A percentile compares a stretch with the other conserved stretches of the same genome.
Conservation (phyloP, 2,113 vertebrate species). For the Dicaeum eximium region DNA sequence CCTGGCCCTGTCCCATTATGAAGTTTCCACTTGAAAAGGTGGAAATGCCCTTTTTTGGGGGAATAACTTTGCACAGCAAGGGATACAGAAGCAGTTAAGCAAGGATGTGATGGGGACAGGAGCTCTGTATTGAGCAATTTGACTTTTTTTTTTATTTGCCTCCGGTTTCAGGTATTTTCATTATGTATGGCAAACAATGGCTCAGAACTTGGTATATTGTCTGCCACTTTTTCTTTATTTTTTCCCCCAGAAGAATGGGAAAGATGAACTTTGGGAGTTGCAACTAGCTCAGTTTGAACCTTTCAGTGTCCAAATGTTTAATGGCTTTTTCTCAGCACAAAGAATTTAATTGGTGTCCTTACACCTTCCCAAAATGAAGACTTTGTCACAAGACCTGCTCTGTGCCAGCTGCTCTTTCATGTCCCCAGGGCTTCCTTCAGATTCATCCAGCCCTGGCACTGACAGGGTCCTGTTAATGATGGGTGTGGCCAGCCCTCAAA, state of each 20-base stretch:
- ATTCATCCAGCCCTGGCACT: neutral
- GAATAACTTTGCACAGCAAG: neutral
- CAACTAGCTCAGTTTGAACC: neutral
- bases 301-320: neutral
- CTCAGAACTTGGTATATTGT: neutral
- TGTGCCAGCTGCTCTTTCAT: neutral
- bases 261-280: neutral
- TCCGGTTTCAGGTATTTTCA: neutral
- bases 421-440: neutral
- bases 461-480: neutral
- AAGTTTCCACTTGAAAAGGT: neutral
- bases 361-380: neutral
- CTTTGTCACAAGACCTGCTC: neutral
- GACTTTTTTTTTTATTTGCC: neutral
- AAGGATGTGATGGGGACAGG: neutral
- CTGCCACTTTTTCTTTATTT: neutral
- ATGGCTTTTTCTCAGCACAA: neutral
- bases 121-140: neutral
- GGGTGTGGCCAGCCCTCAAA: neutral
- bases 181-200: neutral
- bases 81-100: neutral
- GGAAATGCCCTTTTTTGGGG: neutral
- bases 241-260: neutral
- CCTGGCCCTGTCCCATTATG: neutral
- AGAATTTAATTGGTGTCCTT: neutral